Evolutionary conservation across 2,797 vertebrate genomes (phyloP).

Genomic region (Ptychadena robeensis): DNA sequence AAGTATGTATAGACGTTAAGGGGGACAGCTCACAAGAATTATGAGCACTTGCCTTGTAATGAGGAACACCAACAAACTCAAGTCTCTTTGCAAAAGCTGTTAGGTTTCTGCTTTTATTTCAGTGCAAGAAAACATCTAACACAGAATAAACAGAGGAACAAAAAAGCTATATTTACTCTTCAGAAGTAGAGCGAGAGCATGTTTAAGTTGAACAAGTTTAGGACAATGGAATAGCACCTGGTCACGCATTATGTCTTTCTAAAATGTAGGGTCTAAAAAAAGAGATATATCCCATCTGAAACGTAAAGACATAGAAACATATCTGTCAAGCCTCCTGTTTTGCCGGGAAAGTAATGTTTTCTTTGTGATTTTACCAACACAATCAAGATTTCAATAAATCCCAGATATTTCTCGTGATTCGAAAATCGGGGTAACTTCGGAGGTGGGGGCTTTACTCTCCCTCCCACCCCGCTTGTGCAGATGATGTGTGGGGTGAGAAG

Average conservation of each 20-base stretch:
- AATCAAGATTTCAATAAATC: too few relatives aligned
- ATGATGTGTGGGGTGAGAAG: too few relatives aligned
- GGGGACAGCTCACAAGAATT: not conserved
- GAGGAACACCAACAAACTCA: slow-evolving; percentile 8
- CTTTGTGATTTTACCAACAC: too few relatives aligned
- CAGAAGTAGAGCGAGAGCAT: not conserved
- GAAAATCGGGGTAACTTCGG: too few relatives aligned
- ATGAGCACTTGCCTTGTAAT: slow-evolving; percentile 7
- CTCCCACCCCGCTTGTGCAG: too few relatives aligned
- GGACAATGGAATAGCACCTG: not conserved
- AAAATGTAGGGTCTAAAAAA: not conserved
- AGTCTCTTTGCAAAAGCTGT: not conserved
- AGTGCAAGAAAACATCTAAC: not conserved
- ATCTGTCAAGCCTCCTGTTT: too few relatives aligned
- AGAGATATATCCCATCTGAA: not conserved
- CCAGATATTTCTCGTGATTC: too few relatives aligned
- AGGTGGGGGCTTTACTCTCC: too few relatives aligned
- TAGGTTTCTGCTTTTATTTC: not conserved
- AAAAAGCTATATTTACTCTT: not conserved
- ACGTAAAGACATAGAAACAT: too few relatives aligned
- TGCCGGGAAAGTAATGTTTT: too few relatives aligned
- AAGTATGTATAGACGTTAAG: slow-evolving; percentile 1
- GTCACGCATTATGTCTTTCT: not conserved
- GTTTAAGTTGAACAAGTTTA: not conserved
- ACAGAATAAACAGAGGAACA: not conserved